Base-by-base conservation (phyloP, 2,113 vertebrate species). In the Dromas ardeola region DNA sequence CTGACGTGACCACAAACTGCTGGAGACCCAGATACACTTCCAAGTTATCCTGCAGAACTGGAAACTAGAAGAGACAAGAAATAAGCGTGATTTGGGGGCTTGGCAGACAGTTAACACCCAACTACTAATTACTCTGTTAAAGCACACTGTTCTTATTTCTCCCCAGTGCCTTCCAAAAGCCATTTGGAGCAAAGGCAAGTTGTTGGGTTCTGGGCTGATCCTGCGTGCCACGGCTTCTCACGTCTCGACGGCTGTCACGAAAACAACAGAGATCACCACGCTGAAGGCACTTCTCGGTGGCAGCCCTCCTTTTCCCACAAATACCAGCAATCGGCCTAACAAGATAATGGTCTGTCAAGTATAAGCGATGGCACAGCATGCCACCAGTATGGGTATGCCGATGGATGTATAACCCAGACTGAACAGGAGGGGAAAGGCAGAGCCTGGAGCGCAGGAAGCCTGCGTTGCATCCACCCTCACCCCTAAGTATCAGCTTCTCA, bases 1-100 rank as follows among this genome's bases (percentile, higher is more conserved):
- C 98, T 56, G 98, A 99, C 61, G 98, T 99, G 86, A 99, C 98
- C 72, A 99, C 97, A 40, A 99, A 99, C 97, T 99, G 99, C 97
- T 99, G 99, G 88, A 99, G 98, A 74, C 99, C 99, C 95, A 99
- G 98, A 88, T 99, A 99, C 42, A 99, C 98, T 38, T 99, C 99
- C 97, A 99, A 95, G 96, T 99, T 99, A 85, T 99, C 99, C 97
- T 99, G 99, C 84, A 99, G 99, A 93, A 99, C 99, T 32, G 99
- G 99, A 90, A 99, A 99, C 99, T 99, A 90, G 47, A 97, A 97
- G 49, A 97, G 58, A 96, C 10, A 86, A 95, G 76, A 72, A 77
- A 5, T 0, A 1, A 66, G 19, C 0, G 3, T 88, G 74, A 96
- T 40, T 43, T 71, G 8, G 32, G 42, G 66, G 30, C 45, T 22